phyloP scores from a whole-genome alignment of 35 echinoderm and acorn worm species.

The Apostichopus japonicus region DNA sequence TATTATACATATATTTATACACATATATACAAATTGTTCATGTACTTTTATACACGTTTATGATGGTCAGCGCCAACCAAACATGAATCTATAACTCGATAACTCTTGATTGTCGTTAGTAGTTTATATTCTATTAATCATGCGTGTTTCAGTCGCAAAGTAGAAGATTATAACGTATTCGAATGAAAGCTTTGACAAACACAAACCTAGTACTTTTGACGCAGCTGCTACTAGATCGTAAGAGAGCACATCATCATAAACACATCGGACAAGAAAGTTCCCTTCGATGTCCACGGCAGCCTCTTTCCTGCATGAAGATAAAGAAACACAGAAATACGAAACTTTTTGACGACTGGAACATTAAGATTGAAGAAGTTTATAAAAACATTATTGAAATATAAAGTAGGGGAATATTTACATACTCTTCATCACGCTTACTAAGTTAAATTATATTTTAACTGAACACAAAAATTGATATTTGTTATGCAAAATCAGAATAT shows the following conservation, averaged over 20 bases:
- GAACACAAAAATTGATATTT: no score
- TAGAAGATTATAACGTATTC: neutral
- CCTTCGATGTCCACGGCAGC: conserved; percentile 90
- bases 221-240: conserved; percentile 90
- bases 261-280: conserved; percentile 77
- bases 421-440: no score
- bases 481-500: no score
- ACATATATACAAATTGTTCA: neutral
- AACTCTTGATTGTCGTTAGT: no score
- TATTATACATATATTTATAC: neutral
- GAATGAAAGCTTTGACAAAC: neutral
- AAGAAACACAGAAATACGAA: neutral
- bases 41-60: neutral
- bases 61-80: no score
- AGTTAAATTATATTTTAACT: no score
- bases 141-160: no score
- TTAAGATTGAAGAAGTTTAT: neutral
- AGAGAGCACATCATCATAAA: conserved; percentile 90
- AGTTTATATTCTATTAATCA: no score
- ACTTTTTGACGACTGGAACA: neutral
- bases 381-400: neutral
- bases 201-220: conserved; percentile 87
- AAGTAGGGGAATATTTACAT: no score
- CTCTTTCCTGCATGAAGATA: conserved; percentile 75
- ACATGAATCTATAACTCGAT: no score